Base-by-base conservation (phyloP, 1,140 invertebrate species). In the Homarus americanus region DNA sequence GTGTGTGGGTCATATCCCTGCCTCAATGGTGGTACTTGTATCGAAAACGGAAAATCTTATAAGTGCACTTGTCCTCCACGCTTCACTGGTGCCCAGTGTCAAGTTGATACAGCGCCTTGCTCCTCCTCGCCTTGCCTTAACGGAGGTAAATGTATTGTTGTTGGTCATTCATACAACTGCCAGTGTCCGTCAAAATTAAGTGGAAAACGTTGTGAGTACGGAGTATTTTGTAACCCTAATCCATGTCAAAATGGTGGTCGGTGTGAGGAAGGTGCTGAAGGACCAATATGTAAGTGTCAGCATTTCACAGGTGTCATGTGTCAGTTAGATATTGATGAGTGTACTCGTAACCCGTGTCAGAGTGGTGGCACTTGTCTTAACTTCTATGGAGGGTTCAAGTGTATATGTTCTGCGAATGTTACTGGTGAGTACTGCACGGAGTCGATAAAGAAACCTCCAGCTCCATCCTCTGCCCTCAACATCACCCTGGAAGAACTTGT, bases 101-200 rank as follows among this genome's bases (percentile, higher is more conserved):
- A 99, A 94, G 94, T 97, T 17, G 98, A 99, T 94, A 96, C 96
- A 7, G 97, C 98, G 94, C 98, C 98, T 1, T 99, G 98, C 94
- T 97, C 96, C 0, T 97, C 97, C 24, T 96, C 96, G 15, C 98
- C 98, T 0, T 99, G 98, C 94, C 95, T 98, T 4, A 97, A 98
- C 92, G 95, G 95, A 32, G 95, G 95, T 12, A 94, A 93, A 44
- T 96, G 95, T 93, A 92, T 94, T 78, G 94, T 94, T 91, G 82
- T 94, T 17, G 85, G 90, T n/a, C 92, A 93, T 76, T 90, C 91
- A 73, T 94, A 92, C 76, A 91, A 93, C 53, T 95, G 95, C 87
- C 93, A 93, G 34, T 95, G 95, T 93, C 92, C 93, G 7, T 91
- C 93, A 32, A 93, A 94, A 1, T 93, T 95, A 58, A 93, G 93